phyloP scores from a whole-genome alignment of 1,140 invertebrate species.

The Hestina assimilis region DNA sequence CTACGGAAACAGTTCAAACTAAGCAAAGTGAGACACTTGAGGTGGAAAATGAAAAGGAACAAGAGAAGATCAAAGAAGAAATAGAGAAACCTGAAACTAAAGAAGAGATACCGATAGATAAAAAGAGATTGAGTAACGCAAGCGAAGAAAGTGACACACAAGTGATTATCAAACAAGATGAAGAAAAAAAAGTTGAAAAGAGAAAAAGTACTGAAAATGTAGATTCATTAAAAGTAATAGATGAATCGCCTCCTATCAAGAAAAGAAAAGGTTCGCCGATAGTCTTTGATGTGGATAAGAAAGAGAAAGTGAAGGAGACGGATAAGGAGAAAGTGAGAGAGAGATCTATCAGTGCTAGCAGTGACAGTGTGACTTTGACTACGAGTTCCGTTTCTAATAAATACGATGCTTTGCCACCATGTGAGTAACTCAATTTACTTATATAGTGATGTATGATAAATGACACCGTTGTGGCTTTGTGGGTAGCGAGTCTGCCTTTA shows the following conservation, averaged over 20 bases:
- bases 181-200: constrained; percentile 24
- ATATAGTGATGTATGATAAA: not conserved
- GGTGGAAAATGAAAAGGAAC: too few relatives aligned
- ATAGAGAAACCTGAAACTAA: not conserved
- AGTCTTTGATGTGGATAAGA: constrained; percentile 72
- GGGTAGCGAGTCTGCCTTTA: too few relatives aligned
- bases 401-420: constrained; percentile 70
- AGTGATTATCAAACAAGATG: constrained; percentile 52
- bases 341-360: constrained; percentile 59
- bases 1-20: constrained; percentile 13
- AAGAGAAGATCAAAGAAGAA: constrained; percentile 10
- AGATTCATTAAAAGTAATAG: not conserved
- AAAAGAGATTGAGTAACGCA: constrained; percentile 49
- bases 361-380: constrained; percentile 56
- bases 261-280: constrained; percentile 77
- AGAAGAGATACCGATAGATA: constrained; percentile 18
- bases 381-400: constrained; percentile 56
- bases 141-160: constrained; percentile 60
- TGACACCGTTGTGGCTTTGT: too few relatives aligned
- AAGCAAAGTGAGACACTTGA: not conserved
- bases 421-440: constrained; percentile 54
- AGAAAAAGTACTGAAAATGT: constrained; percentile 16
- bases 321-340: constrained; percentile 42
- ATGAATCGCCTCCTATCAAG: constrained; percentile 39
- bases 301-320: constrained; percentile 28